Percentiles rank a stretch among this genome's conserved stretches.
Conservation (phyloP, 2,888 invertebrate genomes). For the Globia sparganii region DNA sequence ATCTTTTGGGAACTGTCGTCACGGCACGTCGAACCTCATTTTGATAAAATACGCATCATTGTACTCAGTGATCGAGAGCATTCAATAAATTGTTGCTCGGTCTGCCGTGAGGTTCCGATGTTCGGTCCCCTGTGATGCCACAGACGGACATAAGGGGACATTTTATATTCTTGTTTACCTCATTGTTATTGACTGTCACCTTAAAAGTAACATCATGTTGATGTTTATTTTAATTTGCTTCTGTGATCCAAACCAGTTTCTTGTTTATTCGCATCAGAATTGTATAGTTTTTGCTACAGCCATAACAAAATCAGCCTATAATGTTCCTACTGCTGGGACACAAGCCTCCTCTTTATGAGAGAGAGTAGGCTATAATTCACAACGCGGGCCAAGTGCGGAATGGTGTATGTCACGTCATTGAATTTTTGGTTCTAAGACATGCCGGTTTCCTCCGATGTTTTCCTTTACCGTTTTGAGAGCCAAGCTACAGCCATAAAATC, state of each 20-base stretch:
- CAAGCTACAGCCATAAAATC: not conserved
- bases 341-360: not conserved
- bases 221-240: slow-evolving; percentile 12
- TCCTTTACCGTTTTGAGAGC: not conserved
- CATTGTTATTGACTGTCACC: slow-evolving; percentile 41
- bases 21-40: slow-evolving; percentile 21
- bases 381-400: not conserved
- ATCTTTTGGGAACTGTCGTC: slow-evolving; percentile 23
- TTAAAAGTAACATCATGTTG: slow-evolving; percentile 18
- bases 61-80: slow-evolving; percentile 23
- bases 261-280: not conserved
- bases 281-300: not conserved
- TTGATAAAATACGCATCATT: slow-evolving; percentile 35
- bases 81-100: slow-evolving; percentile 41
- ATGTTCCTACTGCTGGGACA: not conserved
- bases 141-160: slow-evolving; percentile 27
- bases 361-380: not conserved
- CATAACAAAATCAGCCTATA: not conserved
- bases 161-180: slow-evolving; percentile 57
- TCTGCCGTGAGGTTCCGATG: slow-evolving; percentile 10
- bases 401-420: not conserved
- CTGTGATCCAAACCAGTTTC: not conserved
- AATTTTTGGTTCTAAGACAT: not conserved
- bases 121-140: slow-evolving; percentile 10
- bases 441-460: not conserved